Percentiles rank a stretch among this genome's conserved stretches.
Conservation (phyloP, 2,113 vertebrate species). For the Microcebus jonahi region DNA sequence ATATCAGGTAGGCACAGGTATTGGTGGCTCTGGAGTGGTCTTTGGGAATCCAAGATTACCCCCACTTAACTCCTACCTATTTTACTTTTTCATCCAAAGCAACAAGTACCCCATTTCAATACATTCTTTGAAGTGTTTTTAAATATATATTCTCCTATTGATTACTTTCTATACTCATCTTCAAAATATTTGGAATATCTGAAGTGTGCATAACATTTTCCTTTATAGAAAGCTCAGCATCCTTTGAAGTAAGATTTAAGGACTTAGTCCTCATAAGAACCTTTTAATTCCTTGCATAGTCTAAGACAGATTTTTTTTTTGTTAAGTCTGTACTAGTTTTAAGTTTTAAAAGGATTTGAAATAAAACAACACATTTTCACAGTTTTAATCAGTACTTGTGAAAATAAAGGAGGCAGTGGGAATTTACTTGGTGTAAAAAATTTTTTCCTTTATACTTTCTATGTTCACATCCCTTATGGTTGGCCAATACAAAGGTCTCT, state of each 20-base stretch:
- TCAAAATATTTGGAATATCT: constrained; percentile 18
- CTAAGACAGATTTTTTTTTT: neutral
- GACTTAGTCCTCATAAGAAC: neutral
- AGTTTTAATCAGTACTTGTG: neutral
- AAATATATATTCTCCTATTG: neutral
- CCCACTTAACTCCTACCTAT: neutral
- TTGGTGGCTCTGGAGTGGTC: constrained; percentile 18
- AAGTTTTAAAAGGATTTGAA: constrained; percentile 30
- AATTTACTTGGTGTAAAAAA: neutral
- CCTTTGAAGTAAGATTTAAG: constrained; percentile 31
- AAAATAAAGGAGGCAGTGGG: constrained; percentile 37
- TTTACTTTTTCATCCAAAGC: constrained; percentile 37
- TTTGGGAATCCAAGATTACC: constrained; percentile 34
- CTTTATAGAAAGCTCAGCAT: constrained; percentile 23
- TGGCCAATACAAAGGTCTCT: neutral
- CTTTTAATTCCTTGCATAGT: constrained; percentile 21
- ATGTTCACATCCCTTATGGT: neutral
- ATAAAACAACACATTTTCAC: neutral
- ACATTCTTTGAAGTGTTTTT: neutral
- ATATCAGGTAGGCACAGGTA: neutral
- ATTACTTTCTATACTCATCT: neutral
- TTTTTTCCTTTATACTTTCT: neutral
- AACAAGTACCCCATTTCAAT: neutral
- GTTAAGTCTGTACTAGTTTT: constrained; percentile 12
- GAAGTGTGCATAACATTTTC: neutral